phyloP scores from a whole-genome alignment of 2,888 invertebrate genomes.

The Noctua janthe region DNA sequence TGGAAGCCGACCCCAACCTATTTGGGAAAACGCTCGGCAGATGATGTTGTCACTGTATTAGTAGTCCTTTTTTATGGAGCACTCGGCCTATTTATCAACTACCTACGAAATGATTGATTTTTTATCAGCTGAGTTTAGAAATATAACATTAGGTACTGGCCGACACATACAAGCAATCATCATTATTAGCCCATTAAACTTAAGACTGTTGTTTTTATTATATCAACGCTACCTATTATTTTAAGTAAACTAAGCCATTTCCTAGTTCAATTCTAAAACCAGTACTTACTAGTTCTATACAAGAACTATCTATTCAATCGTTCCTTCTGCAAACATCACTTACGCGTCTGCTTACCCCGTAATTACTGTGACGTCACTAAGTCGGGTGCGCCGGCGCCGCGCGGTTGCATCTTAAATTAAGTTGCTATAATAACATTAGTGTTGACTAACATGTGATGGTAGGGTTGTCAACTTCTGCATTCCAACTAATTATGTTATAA shows the following conservation, averaged over 20 bases:
- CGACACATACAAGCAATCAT: background rate
- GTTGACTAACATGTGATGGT: constrained; percentile 51
- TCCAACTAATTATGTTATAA: background rate
- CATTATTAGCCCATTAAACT: background rate
- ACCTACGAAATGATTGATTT: too few relatives aligned
- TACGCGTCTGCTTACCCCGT: constrained; percentile 23
- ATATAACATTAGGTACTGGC: too few relatives aligned
- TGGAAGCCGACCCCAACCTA: too few relatives aligned
- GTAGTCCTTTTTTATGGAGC: too few relatives aligned
- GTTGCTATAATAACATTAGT: constrained; percentile 61
- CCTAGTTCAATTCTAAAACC: background rate
- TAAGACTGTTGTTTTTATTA: background rate
- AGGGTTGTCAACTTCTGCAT: constrained; percentile 53
- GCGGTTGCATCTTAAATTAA: constrained; percentile 64
- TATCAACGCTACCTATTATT: background rate
- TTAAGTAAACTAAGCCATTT: background rate
- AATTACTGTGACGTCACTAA: constrained; percentile 62
- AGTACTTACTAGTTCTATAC: background rate
- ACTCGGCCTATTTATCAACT: too few relatives aligned
- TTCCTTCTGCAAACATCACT: constrained; percentile 13
- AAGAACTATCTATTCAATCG: constrained; percentile 6
- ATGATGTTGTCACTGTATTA: too few relatives aligned
- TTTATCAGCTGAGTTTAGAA: too few relatives aligned
- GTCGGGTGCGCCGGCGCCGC: constrained; percentile 60
- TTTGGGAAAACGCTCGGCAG: too few relatives aligned